Conservation (phyloP, 2,888 invertebrate species). For the Papilio elwesi region DNA sequence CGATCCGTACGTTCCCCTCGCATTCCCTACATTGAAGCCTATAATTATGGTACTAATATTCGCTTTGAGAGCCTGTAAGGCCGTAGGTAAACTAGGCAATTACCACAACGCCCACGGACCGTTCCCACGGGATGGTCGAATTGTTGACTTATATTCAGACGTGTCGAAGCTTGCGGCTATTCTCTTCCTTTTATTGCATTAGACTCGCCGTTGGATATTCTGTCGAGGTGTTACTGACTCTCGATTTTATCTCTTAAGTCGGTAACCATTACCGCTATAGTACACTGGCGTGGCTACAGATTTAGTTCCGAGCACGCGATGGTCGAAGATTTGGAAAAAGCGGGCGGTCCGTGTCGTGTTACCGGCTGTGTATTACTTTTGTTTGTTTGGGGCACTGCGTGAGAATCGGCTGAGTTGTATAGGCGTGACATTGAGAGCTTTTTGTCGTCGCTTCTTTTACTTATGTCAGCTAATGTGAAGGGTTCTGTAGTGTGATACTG, state of each 20-base stretch:
- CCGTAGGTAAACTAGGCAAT: slow-evolving; percentile 78
- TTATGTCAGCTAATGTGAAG: slow-evolving; percentile 72
- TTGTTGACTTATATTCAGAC: slow-evolving; percentile 73
- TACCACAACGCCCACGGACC: slow-evolving; percentile 74
- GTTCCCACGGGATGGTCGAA: slow-evolving; percentile 79
- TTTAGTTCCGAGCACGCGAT: slow-evolving; percentile 50
- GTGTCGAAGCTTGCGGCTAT: slow-evolving; percentile 71
- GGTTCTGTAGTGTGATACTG: slow-evolving; percentile 60
- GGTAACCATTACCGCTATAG: slow-evolving; percentile 56
- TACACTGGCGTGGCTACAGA: slow-evolving; percentile 39
- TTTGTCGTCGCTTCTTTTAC: slow-evolving; percentile 54
- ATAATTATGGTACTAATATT: slow-evolving; percentile 73
- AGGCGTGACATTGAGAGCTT: slow-evolving; percentile 78
- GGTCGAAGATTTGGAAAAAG: slow-evolving; percentile 54
- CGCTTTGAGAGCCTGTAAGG: slow-evolving; percentile 65
- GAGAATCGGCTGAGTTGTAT: slow-evolving; percentile 80
- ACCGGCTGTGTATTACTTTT: slow-evolving; percentile 67
- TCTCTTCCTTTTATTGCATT: slow-evolving; percentile 66
- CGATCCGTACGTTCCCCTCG: slow-evolving; percentile 45
- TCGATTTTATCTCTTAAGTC: slow-evolving; percentile 42
- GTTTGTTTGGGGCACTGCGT: slow-evolving; percentile 78
- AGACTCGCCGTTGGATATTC: slow-evolving; percentile 54
- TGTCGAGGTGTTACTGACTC: slow-evolving; percentile 13
- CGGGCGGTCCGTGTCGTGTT: slow-evolving; percentile 62
- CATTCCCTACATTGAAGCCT: slow-evolving; percentile 59